Conservation (phyloP, 1,140 invertebrate species). For the Caenorhabditis briggsae region DNA sequence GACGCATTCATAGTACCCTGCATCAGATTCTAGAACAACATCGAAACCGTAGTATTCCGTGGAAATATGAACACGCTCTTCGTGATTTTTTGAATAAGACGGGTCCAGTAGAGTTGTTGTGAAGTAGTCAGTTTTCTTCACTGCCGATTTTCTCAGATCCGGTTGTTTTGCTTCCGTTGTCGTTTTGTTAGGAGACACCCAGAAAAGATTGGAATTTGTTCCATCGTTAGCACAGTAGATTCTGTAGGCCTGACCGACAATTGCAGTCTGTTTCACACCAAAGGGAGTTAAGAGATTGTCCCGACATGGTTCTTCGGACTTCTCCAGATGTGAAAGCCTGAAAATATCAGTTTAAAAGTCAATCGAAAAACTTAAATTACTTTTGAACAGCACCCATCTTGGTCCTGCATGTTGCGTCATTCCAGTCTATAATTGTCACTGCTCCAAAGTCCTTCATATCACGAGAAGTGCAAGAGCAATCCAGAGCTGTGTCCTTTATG, state of each 20-base stretch:
- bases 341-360: neutral
- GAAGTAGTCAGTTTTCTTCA: constrained; percentile 39
- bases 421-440: constrained; percentile 26
- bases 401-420: constrained; percentile 33
- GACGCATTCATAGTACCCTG: constrained; percentile 31
- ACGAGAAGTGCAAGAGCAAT: constrained; percentile 18
- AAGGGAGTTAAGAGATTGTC: constrained; percentile 7
- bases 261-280: neutral
- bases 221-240: constrained; percentile 33
- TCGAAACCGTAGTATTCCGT: constrained; percentile 29
- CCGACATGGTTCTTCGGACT: constrained; percentile 15
- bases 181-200: constrained; percentile 36
- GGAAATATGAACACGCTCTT: constrained; percentile 24
- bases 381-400: constrained; percentile 34
- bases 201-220: constrained; percentile 7
- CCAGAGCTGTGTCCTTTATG: constrained; percentile 8
- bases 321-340: constrained; percentile 19
- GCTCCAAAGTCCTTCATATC: constrained; percentile 17
- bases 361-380: neutral
- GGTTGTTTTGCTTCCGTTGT: constrained; percentile 12
- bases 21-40: constrained; percentile 22
- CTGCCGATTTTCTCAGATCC: neutral
- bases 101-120: constrained; percentile 38
- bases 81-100: constrained; percentile 14
- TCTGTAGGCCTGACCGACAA: neutral